These are phyloP conservation scores for Prionace glauca DNA, from an alignment of 2,797 vertebrate species.

Conservation along the genomic window DNA sequence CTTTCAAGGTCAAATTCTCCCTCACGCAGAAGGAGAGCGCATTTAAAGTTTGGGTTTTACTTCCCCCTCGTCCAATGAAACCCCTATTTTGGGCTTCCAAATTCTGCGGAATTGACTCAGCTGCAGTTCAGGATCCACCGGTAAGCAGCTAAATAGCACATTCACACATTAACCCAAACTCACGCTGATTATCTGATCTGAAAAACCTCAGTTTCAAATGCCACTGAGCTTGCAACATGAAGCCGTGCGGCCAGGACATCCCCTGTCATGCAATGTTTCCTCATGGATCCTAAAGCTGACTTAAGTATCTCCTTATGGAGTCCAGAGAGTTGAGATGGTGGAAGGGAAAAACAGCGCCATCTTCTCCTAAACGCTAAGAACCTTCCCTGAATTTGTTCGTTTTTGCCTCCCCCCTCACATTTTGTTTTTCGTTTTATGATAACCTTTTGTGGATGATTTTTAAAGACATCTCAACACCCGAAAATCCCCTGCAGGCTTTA, in stretches of 20 bases:
- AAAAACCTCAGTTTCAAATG: background rate
- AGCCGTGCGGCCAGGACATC: background rate
- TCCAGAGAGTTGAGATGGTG: no score
- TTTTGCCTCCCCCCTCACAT: background rate
- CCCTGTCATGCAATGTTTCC: background rate
- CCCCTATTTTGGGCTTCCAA: background rate
- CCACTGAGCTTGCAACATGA: background rate
- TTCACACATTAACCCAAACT: background rate
- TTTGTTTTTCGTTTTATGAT: background rate
- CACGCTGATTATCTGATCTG: background rate
- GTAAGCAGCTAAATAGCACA: background rate
- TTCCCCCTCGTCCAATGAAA: background rate
- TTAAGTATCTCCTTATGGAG: background rate
- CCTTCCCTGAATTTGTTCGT: background rate
- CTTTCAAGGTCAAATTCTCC: background rate
- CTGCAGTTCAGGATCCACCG: background rate
- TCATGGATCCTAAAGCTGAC: background rate
- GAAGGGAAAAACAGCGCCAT: background rate
- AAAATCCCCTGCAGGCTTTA: no score
- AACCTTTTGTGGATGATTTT: background rate
- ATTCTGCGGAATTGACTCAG: background rate
- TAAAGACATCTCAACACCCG: background rate
- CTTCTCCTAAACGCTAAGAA: background rate
- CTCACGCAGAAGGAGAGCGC: background rate
- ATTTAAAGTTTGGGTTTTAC: background rate